Evolutionary conservation across 2,888 invertebrate species (phyloP), one percentile per base, ranked within the genome.

Genomic region (Stenchaetothrips biformis): DNA sequence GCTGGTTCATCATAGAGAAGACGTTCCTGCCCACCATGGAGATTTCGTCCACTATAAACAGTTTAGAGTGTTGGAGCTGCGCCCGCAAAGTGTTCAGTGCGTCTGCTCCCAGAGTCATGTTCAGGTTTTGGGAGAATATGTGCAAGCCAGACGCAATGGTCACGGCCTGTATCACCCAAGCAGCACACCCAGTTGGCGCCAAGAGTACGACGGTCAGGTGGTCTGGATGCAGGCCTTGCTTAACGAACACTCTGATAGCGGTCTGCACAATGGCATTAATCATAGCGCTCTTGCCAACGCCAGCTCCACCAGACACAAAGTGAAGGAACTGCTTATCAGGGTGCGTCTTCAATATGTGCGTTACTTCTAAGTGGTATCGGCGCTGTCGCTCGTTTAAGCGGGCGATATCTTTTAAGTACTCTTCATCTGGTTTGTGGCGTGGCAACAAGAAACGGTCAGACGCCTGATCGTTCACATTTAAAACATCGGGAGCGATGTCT

Each of bases 211-310:
- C 82, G 81, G 81, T 82, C n/a, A 81, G 80, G 79, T 82, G 81
- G 82, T 84, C 82, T 59, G 81, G 82, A 78, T 83, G 82, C 11
- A 25, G 8, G 78, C 83, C 83, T 48, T 47, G 77, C 80, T 78
- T 80, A 80, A 83, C 83, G 79, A 83, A 84, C 18, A 81, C 81
- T 78, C 81, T 78, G 74, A 81, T 83, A 77, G 84, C 79, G 78
- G 82, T 77, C 81, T 84, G 84, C 81, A 82, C 83, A 77, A 85
- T 82, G n/a, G 83, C 82, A 37, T 82, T 83, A 9, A 85, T 84
- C 7, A 84, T 79, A 27, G 74, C 81, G 80, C 84, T 85, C 83
- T 85, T 85, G n/a, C 85, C 85, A 11, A 84, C 84, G 9, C 85
- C 84, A 13, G 85, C 85, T 67, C 83, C 83, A 9, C 84, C 84